Conservation (phyloP, 2,888 invertebrate species). For the Heterodera filipjevi region DNA sequence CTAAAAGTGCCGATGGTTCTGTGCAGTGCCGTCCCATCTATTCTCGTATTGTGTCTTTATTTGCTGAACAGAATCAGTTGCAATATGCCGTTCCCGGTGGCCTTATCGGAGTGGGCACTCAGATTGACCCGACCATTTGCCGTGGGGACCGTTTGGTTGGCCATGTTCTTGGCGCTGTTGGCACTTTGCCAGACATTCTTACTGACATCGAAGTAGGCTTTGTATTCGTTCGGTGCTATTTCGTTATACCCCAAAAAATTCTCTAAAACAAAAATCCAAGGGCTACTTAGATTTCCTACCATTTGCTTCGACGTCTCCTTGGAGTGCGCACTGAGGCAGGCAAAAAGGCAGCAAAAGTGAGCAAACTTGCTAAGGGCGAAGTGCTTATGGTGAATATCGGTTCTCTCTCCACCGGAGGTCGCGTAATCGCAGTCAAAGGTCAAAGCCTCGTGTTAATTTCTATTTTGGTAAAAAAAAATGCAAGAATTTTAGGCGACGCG, state of each 20-base stretch:
- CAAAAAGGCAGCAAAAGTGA: slow-evolving; percentile 96
- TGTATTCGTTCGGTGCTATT: too few species aligned
- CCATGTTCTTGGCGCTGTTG: slow-evolving; percentile 88
- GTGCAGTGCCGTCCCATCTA: slow-evolving; percentile 94
- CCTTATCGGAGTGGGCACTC: slow-evolving; percentile 97
- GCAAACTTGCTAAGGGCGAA: slow-evolving; percentile 86
- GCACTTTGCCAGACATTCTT: slow-evolving; percentile 92
- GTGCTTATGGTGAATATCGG: slow-evolving; percentile 96
- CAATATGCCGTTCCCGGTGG: slow-evolving; percentile 99
- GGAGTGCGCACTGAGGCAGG: slow-evolving; percentile 98
- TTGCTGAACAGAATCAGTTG: slow-evolving; percentile 94
- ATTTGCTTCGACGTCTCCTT: slow-evolving; percentile 87
- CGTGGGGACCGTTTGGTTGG: slow-evolving; percentile 97
- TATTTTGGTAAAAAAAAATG: not conserved
- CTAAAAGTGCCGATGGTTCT: slow-evolving; percentile 92
- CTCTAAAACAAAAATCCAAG: too few species aligned
- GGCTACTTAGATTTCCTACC: slow-evolving; percentile 76
- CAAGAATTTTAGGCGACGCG: slow-evolving; percentile 66
- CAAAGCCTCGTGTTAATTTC: slow-evolving; percentile 33
- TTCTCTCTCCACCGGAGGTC: slow-evolving; percentile 90
- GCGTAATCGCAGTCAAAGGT: slow-evolving; percentile 69
- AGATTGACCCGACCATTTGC: slow-evolving; percentile 97
- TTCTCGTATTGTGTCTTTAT: slow-evolving; percentile 89
- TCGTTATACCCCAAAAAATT: too few species aligned
- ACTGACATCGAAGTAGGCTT: slow-evolving; percentile 86